A percentile compares a stretch with the other conserved stretches of the same genome.
These are phyloP conservation scores for Drosophila repleta DNA, from an alignment of 1,140 invertebrate genomes.

Conservation along the genomic window DNA sequence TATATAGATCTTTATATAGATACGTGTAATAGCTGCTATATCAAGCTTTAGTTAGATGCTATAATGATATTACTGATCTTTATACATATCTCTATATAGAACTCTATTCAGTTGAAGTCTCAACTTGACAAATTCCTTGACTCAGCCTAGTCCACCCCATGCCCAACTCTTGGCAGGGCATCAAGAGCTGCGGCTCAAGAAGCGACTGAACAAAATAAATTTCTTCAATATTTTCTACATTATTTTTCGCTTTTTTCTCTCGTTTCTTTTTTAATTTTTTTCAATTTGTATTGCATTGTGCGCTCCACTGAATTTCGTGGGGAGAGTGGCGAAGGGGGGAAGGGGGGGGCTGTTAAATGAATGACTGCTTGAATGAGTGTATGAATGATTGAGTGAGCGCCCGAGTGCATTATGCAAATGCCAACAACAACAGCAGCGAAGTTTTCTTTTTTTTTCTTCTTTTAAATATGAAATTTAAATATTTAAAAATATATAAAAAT, in stretches of 20 bases:
- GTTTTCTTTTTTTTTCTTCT: too few relatives aligned
- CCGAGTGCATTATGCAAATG: slow-evolving; percentile 56
- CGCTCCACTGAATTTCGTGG: slow-evolving; percentile 60
- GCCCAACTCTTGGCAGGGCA: too few relatives aligned
- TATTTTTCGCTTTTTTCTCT: slow-evolving; percentile 12
- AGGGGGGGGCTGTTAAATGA: slow-evolving; percentile 29
- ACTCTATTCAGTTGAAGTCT: too few relatives aligned
- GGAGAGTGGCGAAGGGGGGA: not conserved
- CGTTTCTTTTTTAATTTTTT: slow-evolving; percentile 15
- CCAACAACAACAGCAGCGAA: slow-evolving; percentile 33
- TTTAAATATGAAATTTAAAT: not conserved
- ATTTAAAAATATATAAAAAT: slow-evolving; percentile 37
- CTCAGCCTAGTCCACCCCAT: too few relatives aligned
- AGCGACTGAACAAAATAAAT: not conserved
- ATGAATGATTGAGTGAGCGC: slow-evolving; percentile 48
- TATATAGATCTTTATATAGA: too few relatives aligned
- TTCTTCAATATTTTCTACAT: not conserved
- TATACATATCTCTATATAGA: too few relatives aligned
- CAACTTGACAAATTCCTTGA: too few relatives aligned
- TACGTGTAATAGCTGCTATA: too few relatives aligned
- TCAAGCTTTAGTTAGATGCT: too few relatives aligned
- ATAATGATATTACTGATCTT: too few relatives aligned
- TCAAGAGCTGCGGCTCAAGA: too few relatives aligned
- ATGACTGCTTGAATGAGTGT: slow-evolving; percentile 33
- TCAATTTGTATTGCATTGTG: slow-evolving; percentile 52